Evolutionary conservation across 2,797 vertebrate genomes (phyloP).

Genomic region (Holocentrus rufus): DNA sequence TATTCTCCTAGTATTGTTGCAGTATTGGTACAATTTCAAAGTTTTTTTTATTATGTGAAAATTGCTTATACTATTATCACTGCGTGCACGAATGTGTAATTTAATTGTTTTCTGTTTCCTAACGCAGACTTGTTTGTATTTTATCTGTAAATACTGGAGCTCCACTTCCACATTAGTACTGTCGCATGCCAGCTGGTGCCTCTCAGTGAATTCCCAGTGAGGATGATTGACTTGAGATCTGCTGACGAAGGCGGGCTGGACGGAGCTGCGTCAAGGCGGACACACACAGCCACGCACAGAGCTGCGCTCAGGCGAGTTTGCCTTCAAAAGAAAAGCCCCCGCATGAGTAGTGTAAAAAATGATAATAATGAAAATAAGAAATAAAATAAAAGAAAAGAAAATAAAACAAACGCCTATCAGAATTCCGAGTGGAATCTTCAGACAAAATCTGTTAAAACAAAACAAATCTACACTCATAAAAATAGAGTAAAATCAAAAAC

Average conservation of each 20-base stretch:
- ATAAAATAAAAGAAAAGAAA: too few species aligned
- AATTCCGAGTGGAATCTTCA: too few species aligned
- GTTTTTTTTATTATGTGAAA: too few species aligned
- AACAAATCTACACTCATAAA: too few species aligned
- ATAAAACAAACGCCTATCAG: too few species aligned
- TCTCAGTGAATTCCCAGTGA: slow-evolving; percentile 52
- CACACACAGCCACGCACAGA: background rate
- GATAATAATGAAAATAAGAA: too few species aligned
- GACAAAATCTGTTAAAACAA: too few species aligned
- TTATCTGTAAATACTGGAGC: background rate
- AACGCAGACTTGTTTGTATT: background rate
- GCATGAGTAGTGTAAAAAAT: background rate
- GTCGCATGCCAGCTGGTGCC: slow-evolving; percentile 55
- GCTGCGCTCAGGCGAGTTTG: rapidly evolving
- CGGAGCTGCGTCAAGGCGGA: slow-evolving; percentile 4
- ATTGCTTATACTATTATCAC: too few species aligned
- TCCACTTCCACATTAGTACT: background rate
- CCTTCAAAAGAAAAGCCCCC: slow-evolving; percentile 43
- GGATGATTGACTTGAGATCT: slow-evolving; percentile 70
- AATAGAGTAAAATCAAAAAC: too few species aligned
- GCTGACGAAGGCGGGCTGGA: slow-evolving; percentile 66
- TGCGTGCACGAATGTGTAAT: too few species aligned
- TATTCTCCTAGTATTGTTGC: too few species aligned
- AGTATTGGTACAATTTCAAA: background rate
- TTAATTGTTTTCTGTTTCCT: background rate